Percentiles rank a stretch among this genome's conserved stretches.
phyloP scores from a whole-genome alignment of 2,888 invertebrate genomes.

The Rhyacophila evoluta region DNA sequence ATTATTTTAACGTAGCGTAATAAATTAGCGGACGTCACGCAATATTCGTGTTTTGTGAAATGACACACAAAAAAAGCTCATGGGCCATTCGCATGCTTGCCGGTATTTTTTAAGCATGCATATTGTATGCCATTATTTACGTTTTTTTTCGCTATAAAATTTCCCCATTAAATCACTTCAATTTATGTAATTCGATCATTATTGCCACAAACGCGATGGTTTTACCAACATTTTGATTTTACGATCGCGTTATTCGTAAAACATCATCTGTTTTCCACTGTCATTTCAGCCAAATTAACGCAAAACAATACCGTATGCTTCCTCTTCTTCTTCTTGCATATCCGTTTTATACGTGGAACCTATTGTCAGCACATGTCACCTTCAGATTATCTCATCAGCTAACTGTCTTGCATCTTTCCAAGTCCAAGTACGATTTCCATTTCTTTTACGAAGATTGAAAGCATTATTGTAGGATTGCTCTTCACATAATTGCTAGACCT shows the following conservation, averaged over 20 bases:
- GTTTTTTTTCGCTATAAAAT: neutral
- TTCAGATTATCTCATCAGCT: no score
- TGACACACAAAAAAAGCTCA: neutral
- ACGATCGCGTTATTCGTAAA: neutral
- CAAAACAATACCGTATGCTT: neutral
- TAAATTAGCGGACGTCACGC: neutral
- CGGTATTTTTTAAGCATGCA: neutral
- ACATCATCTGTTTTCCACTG: no score
- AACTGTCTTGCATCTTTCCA: no score
- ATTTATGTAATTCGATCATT: slow-evolving; percentile 9
- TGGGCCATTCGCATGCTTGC: neutral
- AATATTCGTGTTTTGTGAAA: slow-evolving; percentile 5
- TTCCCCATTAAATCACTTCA: slow-evolving; percentile 10
- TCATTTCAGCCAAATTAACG: neutral
- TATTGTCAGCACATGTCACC: no score
- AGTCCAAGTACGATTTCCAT: no score
- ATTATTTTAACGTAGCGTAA: slow-evolving; percentile 2
- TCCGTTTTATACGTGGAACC: no score
- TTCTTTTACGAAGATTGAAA: no score
- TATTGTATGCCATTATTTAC: neutral
- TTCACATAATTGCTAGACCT: no score
- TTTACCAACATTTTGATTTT: neutral
- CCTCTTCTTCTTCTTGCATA: no score
- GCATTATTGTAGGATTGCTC: no score
- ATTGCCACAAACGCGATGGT: neutral